These are phyloP conservation scores for Linnaemya tessellans DNA, from an alignment of 2,888 invertebrate species.

Conservation along the genomic window DNA sequence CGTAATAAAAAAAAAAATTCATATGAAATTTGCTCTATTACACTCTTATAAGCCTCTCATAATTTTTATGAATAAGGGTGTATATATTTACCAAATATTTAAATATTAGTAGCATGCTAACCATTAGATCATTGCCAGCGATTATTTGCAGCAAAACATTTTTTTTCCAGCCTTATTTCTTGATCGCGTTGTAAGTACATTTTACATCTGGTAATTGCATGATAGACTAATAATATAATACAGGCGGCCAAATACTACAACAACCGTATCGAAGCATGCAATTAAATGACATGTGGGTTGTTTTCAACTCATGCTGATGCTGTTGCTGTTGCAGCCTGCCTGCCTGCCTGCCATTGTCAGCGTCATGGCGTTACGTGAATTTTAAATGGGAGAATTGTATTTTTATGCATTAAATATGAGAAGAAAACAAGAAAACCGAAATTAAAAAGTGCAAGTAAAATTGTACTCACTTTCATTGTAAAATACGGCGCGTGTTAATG, in stretches of 20 bases:
- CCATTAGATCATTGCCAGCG: not conserved
- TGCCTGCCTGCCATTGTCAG: constrained; percentile 23
- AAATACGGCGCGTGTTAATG: constrained; percentile 8
- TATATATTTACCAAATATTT: too few species aligned
- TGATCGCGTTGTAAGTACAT: constrained; percentile 37
- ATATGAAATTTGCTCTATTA: too few species aligned
- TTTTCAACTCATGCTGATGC: constrained; percentile 34
- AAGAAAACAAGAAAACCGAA: not conserved
- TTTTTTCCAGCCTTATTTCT: not conserved
- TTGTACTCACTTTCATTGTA: constrained; percentile 46
- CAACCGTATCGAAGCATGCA: constrained; percentile 54
- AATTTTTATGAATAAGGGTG: too few species aligned
- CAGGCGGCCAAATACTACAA: constrained; percentile 30
- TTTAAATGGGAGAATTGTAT: not conserved
- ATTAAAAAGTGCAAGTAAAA: not conserved
- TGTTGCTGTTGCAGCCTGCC: constrained; percentile 16
- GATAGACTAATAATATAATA: constrained; percentile 52
- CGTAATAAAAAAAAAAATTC: too few species aligned
- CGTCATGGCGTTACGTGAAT: constrained; percentile 24
- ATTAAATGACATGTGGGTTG: constrained; percentile 67
- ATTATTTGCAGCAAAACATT: not conserved
- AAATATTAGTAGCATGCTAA: not conserved
- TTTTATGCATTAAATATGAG: not conserved
- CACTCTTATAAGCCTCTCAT: too few species aligned
- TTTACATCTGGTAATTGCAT: constrained; percentile 51